Evolutionary conservation across 2,797 vertebrate species (phyloP), one percentile per base, ranked within the genome.

Genomic region (Anisognathus igniventris): DNA sequence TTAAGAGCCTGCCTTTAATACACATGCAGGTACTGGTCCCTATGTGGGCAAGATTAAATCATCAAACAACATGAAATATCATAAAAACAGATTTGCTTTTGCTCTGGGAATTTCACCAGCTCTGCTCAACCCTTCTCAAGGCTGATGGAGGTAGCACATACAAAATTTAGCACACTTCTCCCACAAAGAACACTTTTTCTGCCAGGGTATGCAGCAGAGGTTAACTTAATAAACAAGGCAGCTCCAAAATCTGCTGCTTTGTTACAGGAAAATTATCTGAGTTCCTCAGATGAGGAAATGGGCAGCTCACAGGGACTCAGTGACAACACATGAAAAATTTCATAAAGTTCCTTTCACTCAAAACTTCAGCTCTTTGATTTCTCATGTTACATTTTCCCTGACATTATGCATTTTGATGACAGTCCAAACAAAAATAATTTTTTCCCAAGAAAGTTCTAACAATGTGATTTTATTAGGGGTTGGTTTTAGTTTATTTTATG

Each of bases 331-430:
- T 12, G 40, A 88, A 60, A 86, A 88, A 27, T 44, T 51, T 50
- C 45, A 23, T 47, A 4, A 80, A 80, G 6, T 68, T 79, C 37
- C 14, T 66, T 57, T 67, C 50, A 58, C 28, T 68, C 44, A 77
- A 77, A 78, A 73, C 33, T 60, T 70, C 68, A 57, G 28, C 44
- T 65, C 72, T 88, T 88, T 81, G 33, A 84, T 72, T 95, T 88
- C 13, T 93, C 16, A 40, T 58, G 28, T 30, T 81, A 54, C 0
- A 5, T 84, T 92, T 92, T n/a, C 48, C 48, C 31, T 73, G 86
- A 92, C 75, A 78, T 72, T 17, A 58, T 22, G 16, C 18, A 68
- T 86, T 77, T 91, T 83, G 25, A 86, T 78, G 51, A 62, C 28
- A 75, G 58, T 35, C 24, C 50, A 48, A 78, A 35, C 60, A 86